phyloP scores from a whole-genome alignment of 1,140 invertebrate genomes.

The Caenorhabditis remanei region DNA sequence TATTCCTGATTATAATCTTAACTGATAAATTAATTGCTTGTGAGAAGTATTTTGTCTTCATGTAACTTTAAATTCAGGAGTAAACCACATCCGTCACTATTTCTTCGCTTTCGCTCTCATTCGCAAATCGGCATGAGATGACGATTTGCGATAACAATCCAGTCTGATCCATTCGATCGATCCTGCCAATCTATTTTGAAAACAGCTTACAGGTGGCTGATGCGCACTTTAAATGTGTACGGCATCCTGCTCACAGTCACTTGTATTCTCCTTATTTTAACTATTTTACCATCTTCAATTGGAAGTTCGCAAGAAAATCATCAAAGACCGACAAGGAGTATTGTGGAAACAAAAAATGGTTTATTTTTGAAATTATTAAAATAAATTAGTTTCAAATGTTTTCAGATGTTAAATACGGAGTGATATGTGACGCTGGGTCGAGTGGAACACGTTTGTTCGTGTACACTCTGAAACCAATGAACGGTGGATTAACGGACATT shows the following conservation, averaged over 20 bases:
- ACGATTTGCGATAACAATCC: constrained; percentile 4
- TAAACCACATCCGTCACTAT: neutral
- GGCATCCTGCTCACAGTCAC: constrained; percentile 28
- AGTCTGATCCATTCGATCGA: neutral
- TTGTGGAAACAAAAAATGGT: constrained; percentile 17
- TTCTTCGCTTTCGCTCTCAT: neutral
- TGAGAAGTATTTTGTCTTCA: neutral
- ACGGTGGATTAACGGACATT: constrained; percentile 79
- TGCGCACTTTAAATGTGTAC: constrained; percentile 31
- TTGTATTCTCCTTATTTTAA: constrained; percentile 4
- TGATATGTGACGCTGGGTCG: constrained; percentile 81
- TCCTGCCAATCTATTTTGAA: neutral
- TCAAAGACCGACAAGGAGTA: neutral
- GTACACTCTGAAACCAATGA: constrained; percentile 80
- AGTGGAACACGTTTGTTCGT: constrained; percentile 81
- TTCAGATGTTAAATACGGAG: constrained; percentile 79
- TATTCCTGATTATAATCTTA: neutral
- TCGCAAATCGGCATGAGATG: neutral
- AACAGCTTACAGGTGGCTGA: constrained; percentile 32
- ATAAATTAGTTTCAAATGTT: neutral
- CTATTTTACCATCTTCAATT: neutral
- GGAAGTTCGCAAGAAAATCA: neutral
- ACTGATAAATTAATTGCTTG: neutral
- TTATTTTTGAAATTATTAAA: neutral
- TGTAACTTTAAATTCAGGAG: neutral